phyloP scores from a whole-genome alignment of 2,113 vertebrate species.

The Columba livia region DNA sequence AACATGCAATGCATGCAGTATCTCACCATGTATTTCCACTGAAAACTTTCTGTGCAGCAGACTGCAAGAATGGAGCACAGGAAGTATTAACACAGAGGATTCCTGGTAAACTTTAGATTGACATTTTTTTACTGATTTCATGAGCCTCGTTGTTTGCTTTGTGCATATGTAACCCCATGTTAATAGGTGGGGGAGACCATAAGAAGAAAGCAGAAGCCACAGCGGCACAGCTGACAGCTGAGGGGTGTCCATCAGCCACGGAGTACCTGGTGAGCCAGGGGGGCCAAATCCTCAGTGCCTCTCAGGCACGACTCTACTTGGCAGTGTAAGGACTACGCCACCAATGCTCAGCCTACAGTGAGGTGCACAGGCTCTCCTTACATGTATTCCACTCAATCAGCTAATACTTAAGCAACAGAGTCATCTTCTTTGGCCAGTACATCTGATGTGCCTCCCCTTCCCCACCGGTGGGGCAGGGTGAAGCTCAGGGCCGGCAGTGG shows the following conservation, averaged over 20 bases:
- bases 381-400: not conserved
- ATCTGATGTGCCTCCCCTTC: not conserved
- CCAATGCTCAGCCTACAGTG: not conserved
- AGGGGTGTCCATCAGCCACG: not conserved
- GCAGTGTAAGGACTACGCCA: fast-evolving
- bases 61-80: not conserved
- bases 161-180: fast-evolving
- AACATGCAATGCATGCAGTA: fast-evolving
- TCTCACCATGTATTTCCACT: not conserved
- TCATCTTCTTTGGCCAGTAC: not conserved
- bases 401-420: not conserved
- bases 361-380: not conserved
- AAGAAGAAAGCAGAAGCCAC: not conserved
- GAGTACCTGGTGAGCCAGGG: not conserved
- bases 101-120: not conserved
- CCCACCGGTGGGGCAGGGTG: fast-evolving
- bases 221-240: not conserved
- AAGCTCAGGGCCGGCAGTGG: fast-evolving
- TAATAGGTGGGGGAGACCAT: not conserved
- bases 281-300: fast-evolving
- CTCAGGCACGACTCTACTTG: fast-evolving
- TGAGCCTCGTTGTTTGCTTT: not conserved
- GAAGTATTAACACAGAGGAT: not conserved
- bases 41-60: not conserved
- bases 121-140: not conserved